Evolutionary conservation across 2,797 vertebrate species (phyloP).

Genomic region (Margarornis squamiger): DNA sequence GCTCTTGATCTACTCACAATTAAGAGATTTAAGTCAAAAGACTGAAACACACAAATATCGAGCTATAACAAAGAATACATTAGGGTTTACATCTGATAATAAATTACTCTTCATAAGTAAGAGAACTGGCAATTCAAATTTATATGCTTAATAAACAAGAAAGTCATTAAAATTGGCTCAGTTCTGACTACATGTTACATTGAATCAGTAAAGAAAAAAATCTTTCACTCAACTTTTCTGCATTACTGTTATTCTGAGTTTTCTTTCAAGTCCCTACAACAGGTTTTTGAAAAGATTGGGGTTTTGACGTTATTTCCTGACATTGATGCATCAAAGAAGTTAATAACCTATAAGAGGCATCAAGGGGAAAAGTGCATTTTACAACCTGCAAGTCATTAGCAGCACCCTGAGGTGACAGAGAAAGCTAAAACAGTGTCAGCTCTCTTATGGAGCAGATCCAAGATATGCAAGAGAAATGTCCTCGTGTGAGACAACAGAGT

Average conservation of each 20-base stretch:
- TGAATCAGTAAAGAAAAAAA: background rate
- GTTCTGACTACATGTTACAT: background rate
- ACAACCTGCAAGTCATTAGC: background rate
- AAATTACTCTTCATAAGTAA: background rate
- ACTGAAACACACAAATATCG: background rate
- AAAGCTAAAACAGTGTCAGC: background rate
- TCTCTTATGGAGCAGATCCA: background rate
- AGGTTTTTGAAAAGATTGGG: background rate
- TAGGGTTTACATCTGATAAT: background rate
- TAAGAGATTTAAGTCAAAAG: background rate
- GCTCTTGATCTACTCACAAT: background rate
- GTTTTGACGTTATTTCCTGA: background rate
- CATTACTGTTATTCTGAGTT: background rate
- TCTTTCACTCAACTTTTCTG: background rate
- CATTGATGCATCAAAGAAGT: background rate
- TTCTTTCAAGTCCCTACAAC: background rate
- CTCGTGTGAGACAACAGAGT: background rate
- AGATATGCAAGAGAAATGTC: rapidly evolving
- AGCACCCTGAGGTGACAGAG: background rate
- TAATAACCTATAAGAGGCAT: background rate
- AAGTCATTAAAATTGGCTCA: background rate
- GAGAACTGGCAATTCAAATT: background rate
- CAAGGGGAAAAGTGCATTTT: background rate
- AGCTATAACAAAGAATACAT: background rate
- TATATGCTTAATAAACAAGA: background rate